Conservation (phyloP, 2,113 vertebrate genomes). For the Mohoua ochrocephala region DNA sequence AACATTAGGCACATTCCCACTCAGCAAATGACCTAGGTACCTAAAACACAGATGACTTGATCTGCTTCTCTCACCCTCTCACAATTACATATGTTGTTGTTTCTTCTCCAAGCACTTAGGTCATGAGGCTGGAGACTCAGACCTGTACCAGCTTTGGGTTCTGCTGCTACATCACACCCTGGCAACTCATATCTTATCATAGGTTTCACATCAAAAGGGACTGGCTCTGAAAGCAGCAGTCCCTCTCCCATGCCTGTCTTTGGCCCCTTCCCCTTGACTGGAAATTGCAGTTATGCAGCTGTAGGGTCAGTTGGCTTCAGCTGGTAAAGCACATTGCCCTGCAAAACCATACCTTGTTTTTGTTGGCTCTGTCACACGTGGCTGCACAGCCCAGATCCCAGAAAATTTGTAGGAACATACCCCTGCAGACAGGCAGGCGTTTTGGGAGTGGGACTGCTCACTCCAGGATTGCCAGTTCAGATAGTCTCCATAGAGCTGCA, state of each 20-base stretch:
- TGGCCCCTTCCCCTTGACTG: neutral
- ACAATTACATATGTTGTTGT: neutral
- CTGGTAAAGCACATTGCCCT: neutral
- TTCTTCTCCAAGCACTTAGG: neutral
- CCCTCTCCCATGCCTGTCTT: fast-evolving
- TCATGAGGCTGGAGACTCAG: neutral
- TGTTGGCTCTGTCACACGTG: neutral
- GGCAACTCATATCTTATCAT: neutral
- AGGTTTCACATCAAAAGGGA: neutral
- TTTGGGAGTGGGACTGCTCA: neutral
- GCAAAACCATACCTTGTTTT: neutral
- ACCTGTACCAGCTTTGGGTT: neutral
- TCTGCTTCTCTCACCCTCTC: neutral
- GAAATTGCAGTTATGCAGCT: neutral
- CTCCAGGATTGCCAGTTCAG: neutral
- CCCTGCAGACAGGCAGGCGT: neutral
- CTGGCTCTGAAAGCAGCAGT: neutral
- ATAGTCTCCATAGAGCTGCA: neutral
- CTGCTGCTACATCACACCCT: neutral
- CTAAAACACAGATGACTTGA: neutral
- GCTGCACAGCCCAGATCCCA: neutral
- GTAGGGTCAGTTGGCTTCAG: neutral
- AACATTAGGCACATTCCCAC: neutral
- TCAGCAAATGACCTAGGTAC: neutral
- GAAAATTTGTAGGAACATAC: neutral